Evolutionary conservation across 2,888 invertebrate species (phyloP).

Genomic region (Lithophane leautieri): DNA sequence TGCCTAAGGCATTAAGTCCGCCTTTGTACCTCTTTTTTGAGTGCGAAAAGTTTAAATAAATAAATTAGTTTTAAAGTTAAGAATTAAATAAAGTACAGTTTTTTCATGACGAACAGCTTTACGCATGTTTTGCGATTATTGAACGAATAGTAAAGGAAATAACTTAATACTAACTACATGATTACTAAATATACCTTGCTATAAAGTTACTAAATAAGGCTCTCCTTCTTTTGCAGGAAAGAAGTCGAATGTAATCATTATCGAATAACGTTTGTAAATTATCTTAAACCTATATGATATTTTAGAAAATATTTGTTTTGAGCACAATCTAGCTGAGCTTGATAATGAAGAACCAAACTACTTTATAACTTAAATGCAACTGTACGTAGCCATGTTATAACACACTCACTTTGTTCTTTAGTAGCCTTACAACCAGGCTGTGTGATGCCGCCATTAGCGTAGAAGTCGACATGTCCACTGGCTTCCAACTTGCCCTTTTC

Average conservation of each 20-base stretch:
- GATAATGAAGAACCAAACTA: neutral
- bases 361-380: neutral
- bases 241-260: neutral
- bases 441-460: constrained; percentile 89
- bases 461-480: constrained; percentile 90
- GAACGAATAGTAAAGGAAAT: neutral
- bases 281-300: neutral
- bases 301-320: neutral
- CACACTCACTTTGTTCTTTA: constrained; percentile 73
- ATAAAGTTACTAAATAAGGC: neutral
- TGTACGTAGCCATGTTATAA: neutral
- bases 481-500: constrained; percentile 89
- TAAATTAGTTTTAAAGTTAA: neutral
- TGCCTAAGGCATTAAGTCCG: too few relatives aligned
- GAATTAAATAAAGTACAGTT: neutral
- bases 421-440: constrained; percentile 91
- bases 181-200: neutral
- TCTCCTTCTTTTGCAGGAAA: neutral
- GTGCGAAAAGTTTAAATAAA: too few relatives aligned
- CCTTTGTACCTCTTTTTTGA: too few relatives aligned
- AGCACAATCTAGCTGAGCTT: neutral
- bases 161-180: neutral
- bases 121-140: neutral
- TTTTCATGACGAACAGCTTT: neutral
- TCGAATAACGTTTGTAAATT: too few relatives aligned